Percentiles rank a stretch among this genome's conserved stretches.
phyloP scores from a whole-genome alignment of 2,888 invertebrate species.

The Cephus pygmeus region DNA sequence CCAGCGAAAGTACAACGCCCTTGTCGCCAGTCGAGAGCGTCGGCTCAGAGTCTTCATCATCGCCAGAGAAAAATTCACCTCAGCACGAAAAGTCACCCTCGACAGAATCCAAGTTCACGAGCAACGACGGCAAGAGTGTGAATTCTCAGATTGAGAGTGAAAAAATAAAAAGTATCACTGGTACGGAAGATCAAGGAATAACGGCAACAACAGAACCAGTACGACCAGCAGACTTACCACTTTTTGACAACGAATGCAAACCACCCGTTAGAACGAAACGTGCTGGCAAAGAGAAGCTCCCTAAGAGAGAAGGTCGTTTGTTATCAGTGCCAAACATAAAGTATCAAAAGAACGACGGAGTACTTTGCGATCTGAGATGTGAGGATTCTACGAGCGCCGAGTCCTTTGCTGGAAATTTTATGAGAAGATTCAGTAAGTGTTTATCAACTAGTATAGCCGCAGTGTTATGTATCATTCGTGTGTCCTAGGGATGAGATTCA shows the following conservation, averaged over 20 bases:
- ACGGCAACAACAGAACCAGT: slow-evolving; percentile 21
- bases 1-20: slow-evolving; percentile 38
- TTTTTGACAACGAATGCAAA: slow-evolving; percentile 67
- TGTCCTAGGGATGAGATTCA: slow-evolving; percentile 36
- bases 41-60: slow-evolving; percentile 62
- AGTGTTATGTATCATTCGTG: slow-evolving; percentile 35
- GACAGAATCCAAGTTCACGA: slow-evolving; percentile 13
- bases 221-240: slow-evolving; percentile 75
- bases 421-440: slow-evolving; percentile 92
- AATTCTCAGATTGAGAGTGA: slow-evolving; percentile 27
- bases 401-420: slow-evolving; percentile 79
- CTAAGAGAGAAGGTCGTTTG: slow-evolving; percentile 74
- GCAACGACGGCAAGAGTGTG: slow-evolving; percentile 26
- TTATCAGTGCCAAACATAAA: slow-evolving; percentile 84
- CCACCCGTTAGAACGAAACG: slow-evolving; percentile 71
- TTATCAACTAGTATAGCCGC: slow-evolving; percentile 48
- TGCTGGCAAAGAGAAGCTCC: slow-evolving; percentile 67
- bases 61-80: slow-evolving; percentile 61
- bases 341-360: slow-evolving; percentile 67
- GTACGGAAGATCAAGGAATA: slow-evolving; percentile 7
- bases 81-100: slow-evolving; percentile 21
- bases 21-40: slow-evolving; percentile 54
- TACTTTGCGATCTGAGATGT: slow-evolving; percentile 70
- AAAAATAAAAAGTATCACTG: neutral
- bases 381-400: slow-evolving; percentile 49